phyloP scores from a whole-genome alignment of 2,113 vertebrate genomes.

The Scophthalmus maximus region DNA sequence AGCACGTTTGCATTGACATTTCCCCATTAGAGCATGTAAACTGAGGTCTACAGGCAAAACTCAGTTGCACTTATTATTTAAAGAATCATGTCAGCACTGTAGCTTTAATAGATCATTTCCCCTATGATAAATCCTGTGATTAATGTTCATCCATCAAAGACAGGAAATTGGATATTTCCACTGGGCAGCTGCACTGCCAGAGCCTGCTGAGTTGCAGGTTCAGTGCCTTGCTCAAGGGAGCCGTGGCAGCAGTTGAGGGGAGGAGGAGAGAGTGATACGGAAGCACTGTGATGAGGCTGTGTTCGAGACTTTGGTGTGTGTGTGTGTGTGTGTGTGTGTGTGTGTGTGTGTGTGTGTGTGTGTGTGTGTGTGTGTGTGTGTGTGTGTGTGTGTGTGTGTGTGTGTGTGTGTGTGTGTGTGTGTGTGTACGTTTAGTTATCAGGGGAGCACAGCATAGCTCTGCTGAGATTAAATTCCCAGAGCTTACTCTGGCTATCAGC shows the following conservation, averaged over 20 bases:
- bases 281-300: slow-evolving; percentile 44
- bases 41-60: not conserved
- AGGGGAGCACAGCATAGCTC: slow-evolving; percentile 77
- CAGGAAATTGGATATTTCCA: not conserved
- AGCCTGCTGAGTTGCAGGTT: slow-evolving; percentile 19
- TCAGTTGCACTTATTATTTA: slow-evolving; percentile 1
- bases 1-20: not conserved
- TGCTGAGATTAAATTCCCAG: slow-evolving; percentile 79
- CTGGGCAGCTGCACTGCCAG: not conserved
- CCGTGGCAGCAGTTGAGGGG: slow-evolving; percentile 11
- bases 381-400: not conserved
- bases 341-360: slow-evolving; percentile 18
- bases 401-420: slow-evolving; percentile 22
- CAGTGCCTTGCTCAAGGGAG: slow-evolving; percentile 54
- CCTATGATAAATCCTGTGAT: not conserved
- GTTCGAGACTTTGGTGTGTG: slow-evolving; percentile 30
- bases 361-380: slow-evolving; percentile 30
- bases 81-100: not conserved
- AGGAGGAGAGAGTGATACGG: slow-evolving; percentile 10
- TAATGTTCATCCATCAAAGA: slow-evolving; percentile 16
- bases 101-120: not conserved
- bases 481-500: slow-evolving; percentile 77
- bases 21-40: not conserved
- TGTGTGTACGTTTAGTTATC: slow-evolving; percentile 65
- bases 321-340: not conserved